phyloP scores from a whole-genome alignment of 2,113 vertebrate species.

The Cyrtonyx montezumae region DNA sequence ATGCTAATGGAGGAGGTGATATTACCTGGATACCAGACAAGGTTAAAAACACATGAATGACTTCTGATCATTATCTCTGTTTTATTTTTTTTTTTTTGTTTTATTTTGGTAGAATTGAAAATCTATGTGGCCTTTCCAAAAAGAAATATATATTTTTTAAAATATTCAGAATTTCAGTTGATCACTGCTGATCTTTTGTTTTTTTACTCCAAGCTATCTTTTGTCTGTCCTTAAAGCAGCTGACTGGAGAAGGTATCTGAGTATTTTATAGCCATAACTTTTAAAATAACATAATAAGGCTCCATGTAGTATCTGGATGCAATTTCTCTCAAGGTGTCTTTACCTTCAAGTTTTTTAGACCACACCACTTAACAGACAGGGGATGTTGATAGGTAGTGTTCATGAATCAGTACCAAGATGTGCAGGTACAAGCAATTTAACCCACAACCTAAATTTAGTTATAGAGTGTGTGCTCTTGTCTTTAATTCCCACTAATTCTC shows the following conservation, averaged over 20 bases:
- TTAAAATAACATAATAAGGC: neutral
- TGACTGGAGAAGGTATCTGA: neutral
- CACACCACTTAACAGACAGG: neutral
- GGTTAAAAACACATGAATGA: neutral
- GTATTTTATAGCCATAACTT: neutral
- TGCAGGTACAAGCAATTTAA: neutral
- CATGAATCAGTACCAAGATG: neutral
- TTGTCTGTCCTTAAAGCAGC: neutral
- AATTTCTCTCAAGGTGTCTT: neutral
- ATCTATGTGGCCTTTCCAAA: neutral
- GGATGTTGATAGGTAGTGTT: neutral
- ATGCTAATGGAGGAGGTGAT: neutral
- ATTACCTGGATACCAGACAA: neutral
- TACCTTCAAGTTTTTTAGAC: neutral
- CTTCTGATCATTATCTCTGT: neutral
- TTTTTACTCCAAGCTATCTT: neutral
- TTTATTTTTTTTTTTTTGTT: neutral
- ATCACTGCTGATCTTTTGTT: neutral
- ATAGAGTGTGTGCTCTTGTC: neutral
- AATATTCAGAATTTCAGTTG: neutral
- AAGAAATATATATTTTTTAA: neutral
- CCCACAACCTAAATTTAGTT: fast-evolving
- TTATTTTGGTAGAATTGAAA: neutral
- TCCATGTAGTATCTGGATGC: neutral
- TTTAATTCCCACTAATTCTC: neutral